Conservation (phyloP, 2,888 invertebrate species). For the Cephus pygmeus region DNA sequence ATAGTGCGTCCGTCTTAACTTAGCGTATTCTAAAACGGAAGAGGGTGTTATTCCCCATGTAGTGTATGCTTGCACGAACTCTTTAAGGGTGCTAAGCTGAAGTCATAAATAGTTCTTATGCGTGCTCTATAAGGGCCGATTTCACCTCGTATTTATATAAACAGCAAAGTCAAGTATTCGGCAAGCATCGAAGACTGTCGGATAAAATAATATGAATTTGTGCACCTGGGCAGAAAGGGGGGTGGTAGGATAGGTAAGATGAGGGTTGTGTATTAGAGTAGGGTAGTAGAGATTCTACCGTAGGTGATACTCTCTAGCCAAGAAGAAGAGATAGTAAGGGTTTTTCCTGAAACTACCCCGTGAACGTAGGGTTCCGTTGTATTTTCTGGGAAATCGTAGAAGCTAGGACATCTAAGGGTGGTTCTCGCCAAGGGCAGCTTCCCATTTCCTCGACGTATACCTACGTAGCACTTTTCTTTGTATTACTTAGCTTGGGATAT, state of each 20-base stretch:
- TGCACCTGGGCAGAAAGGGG: not conserved
- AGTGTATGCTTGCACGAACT: not conserved
- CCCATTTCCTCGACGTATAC: not conserved
- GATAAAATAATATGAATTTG: not conserved
- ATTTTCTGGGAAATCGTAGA: not conserved
- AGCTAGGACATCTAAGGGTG: not conserved
- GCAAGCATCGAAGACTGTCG: not conserved
- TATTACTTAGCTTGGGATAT: constrained; percentile 62
- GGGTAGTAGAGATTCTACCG: not conserved
- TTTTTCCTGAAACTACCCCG: not conserved
- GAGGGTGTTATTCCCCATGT: not conserved
- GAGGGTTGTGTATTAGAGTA: not conserved
- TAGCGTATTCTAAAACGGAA: not conserved
- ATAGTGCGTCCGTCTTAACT: constrained; percentile 17
- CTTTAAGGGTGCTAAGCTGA: not conserved
- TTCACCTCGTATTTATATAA: not conserved
- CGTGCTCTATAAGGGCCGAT: not conserved
- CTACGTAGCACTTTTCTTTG: constrained; percentile 60
- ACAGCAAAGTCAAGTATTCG: not conserved
- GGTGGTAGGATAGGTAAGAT: not conserved
- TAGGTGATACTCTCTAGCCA: not conserved
- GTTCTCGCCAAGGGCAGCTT: not conserved
- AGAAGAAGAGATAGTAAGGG: not conserved
- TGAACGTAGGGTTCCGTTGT: not conserved
- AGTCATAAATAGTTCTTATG: not conserved